Conservation (phyloP, 2,797 vertebrate genomes). For the Smutsia gigantea region DNA sequence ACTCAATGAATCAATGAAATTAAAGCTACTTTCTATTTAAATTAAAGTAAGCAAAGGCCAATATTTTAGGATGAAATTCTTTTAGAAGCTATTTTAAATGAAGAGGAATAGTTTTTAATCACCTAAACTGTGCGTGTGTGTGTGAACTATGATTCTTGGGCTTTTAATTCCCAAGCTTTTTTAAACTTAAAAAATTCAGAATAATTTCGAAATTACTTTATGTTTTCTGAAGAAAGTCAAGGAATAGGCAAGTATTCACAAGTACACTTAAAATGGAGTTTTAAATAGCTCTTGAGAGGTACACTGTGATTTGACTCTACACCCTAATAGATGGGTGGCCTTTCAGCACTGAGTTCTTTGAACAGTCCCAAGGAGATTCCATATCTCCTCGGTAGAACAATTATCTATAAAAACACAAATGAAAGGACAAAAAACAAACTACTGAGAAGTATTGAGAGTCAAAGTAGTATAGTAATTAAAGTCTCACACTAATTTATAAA, state of each 20-base stretch:
- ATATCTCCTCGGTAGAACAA: neutral
- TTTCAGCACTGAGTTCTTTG: neutral
- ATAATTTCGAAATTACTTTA: constrained; percentile 18
- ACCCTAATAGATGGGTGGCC: neutral
- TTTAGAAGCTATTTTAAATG: neutral
- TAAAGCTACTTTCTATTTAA: constrained; percentile 9
- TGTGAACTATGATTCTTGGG: neutral
- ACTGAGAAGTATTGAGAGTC: neutral
- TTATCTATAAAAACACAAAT: neutral
- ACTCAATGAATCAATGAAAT: constrained; percentile 2
- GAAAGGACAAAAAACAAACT: neutral
- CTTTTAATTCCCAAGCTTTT: neutral
- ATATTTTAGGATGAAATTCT: neutral
- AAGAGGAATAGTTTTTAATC: neutral
- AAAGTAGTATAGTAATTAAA: neutral
- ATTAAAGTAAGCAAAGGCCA: neutral
- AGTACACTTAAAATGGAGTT: neutral
- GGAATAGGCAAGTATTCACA: constrained; percentile 5
- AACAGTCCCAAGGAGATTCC: neutral
- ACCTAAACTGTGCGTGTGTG: neutral
- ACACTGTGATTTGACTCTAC: neutral
- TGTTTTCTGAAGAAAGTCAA: neutral
- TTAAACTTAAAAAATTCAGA: neutral
- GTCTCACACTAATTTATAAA: neutral
- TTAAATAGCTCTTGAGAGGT: neutral